Conservation (phyloP, 1,140 invertebrate genomes). For the Lucilia cuprina region DNA sequence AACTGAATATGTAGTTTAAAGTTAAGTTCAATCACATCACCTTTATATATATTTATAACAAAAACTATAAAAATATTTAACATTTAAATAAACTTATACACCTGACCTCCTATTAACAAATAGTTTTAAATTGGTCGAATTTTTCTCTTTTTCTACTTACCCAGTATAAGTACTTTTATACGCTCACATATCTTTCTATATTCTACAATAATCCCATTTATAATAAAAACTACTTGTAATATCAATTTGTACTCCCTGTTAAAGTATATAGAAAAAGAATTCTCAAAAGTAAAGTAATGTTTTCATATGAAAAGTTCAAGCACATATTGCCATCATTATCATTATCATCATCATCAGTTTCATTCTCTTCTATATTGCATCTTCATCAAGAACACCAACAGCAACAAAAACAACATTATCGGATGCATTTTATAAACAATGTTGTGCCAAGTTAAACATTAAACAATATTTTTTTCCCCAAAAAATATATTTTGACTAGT, state of each 20-base stretch:
- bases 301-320: conserved; percentile 11
- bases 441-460: conserved; percentile 2
- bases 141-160: not conserved
- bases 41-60: no score
- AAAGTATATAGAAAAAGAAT: not conserved
- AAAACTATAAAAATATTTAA: no score
- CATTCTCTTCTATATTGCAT: not conserved
- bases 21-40: no score
- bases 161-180: not conserved
- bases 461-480: not conserved
- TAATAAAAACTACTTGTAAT: conserved; percentile 6
- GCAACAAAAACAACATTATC: not conserved
- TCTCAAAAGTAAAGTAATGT: not conserved
- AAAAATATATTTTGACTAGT: not conserved
- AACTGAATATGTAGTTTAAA: no score
- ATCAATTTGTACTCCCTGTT: not conserved
- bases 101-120: no score
- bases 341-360: not conserved
- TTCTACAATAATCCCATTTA: not conserved
- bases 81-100: not conserved
- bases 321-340: not conserved
- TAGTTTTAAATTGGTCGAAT: not conserved
- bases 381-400: not conserved
- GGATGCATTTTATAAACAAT: not conserved
- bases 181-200: not conserved